Evolutionary conservation across 2,797 vertebrate species (phyloP), one percentile per base, ranked within the genome.

Genomic region (Notolepis coatsorum): DNA sequence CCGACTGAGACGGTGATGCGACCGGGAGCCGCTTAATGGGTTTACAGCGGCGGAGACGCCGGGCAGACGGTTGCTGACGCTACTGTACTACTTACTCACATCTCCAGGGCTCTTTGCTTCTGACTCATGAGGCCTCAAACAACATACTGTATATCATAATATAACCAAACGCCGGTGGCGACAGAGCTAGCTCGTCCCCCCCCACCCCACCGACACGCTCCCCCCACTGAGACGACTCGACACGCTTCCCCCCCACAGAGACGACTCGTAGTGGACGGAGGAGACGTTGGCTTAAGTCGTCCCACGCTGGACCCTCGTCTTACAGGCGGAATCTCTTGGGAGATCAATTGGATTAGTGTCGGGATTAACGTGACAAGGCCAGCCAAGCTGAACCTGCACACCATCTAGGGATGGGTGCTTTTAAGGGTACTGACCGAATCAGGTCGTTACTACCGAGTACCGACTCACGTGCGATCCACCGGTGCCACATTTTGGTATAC

Each of bases 81-180:
- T 3, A 18, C 28, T 48, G 54, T 90, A 93, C n/a, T n/a, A n/a
- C n/a, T n/a, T n/a, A n/a, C 92, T 93, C 73, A 93, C 91, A 90
- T 84, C 68, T 78, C 84, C 18, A 86, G 59, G 45, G 82, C 79
- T 77, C 85, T 77, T 73, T 86, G 77, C 82, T 62, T 82, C 73
- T 82, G 80, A 89, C 65, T 91, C 86, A 91, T 90, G 55, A 0
- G 48, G 68, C 54, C 50, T 53, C 65, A 48, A 47, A 60, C 57
- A 54, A 82, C 69, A 52, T 41, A 69, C n/a, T 50, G n/a, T 41
- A 66, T 64, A 74, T 79, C 85, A 89, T 84, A 73, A 79, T 65
- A 84, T 15, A 65, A 61, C 41, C n/a, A n/a, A 55, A 61, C 69
- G 73, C 39, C 62, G 25, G 46, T 12, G 41, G 71, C 77, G 74